Evolutionary conservation across 2,888 invertebrate genomes (phyloP), one percentile per base, ranked within the genome.

Genomic region (Tridacna gigas): DNA sequence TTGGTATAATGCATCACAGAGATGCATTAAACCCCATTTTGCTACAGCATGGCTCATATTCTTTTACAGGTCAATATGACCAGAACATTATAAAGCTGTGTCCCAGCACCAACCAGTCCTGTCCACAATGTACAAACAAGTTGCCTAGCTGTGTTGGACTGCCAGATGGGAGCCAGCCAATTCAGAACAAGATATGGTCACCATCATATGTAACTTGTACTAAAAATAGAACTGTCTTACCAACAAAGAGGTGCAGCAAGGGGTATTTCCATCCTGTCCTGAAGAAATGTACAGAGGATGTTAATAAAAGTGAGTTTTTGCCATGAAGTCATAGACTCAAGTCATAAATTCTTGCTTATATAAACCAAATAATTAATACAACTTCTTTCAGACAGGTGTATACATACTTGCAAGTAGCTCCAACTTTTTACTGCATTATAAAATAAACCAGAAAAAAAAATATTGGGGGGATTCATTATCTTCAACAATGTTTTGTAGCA

Each of bases 261-360:
- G 89, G 91, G 22, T 89, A 88, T 79, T 91, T 91, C 75, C 83
- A 90, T 82, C 90, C 90, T 37, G 28, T 26, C 45, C 76, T 71
- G n/a, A 56, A 63, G 12, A 61, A 61, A 18, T 86, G 86, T 69
- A 73, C 74, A 63, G 77, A 73, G 37, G 63, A 65, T 26, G 74
- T 86, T 2, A 75, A 67, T 1, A 80, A 78, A 74, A 37, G 86
- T 83, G 66, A 60, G 76, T 75, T 61, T 56, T 20, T 15, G n/a
- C 37, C 7, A 7, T 18, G 12, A 28, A 15, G n/a, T 2, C 7
- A 37, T 37, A 37, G 37, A 37, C 37, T 37, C 37, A 37, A 37
- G 7, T 37, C 37, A 7, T 37, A 37, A 37, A 37, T 4, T 37
- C 37, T 4, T 37, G 37, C 7, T 37, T 37, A 37, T 37, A 37